Base-by-base conservation (phyloP, 1,140 invertebrate genomes). In the Campoletis sonorensis region DNA sequence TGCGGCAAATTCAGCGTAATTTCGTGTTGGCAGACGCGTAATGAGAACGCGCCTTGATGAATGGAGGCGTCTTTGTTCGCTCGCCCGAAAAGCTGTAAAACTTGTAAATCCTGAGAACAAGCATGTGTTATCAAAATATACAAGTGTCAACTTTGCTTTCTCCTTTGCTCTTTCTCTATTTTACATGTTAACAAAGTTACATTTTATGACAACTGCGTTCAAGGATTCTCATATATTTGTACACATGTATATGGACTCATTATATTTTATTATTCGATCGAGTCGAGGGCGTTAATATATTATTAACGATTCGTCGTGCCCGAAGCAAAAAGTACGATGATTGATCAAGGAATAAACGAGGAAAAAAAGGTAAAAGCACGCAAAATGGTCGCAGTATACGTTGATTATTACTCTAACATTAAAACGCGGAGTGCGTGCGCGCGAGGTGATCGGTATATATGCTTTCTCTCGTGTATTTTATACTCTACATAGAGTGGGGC, bases 1-100 rank as follows among this genome's bases (percentile, higher is more conserved):
- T 45, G 72, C 72, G 26, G 45, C 45, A 75, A 75, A 75, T 75
- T 75, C 72, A 26, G 49, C 49, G 49, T 75, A 75, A 75, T 75
- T 54, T 45, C 26, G 72, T 75, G 72, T 75, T 37, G 33, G 27
- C 72, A 58, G 45, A 75, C 72, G 72, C 72, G 72, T 75, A 75
- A 75, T 75, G 72, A 75, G 72, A 75, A 75, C 72, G 72, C 72
- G 72, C n/a, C 21, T 75, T 75, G 49, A 75, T 75, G 72, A 75
- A 75, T 75, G 72, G 72, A 75, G 72, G 45, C 72, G 72, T 75
- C 49, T 45, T 11, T 11, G 45, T 75, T 45, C 5, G 51, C 71
- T 11, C 40, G 40, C 40, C 2, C 40, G 11, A 45, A 45, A 45
- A 11, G 8, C 13, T 11, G 40, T 11, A 11, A 45, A 45, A 45